These are phyloP conservation scores for Hormaphis cornu DNA, from an alignment of 1,140 invertebrate genomes.

Conservation along the genomic window DNA sequence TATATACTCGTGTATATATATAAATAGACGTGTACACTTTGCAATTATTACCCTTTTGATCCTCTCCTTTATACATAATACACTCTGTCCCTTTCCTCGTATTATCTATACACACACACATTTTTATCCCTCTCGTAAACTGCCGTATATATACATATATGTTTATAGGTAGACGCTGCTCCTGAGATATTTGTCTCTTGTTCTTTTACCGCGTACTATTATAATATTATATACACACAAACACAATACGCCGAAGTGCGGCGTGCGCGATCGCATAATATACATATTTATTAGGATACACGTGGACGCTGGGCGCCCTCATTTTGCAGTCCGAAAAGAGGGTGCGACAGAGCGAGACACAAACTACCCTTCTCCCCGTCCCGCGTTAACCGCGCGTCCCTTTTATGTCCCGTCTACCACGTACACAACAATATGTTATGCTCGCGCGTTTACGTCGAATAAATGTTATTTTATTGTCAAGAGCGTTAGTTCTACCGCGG, in stretches of 20 bases:
- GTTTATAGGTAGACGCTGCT: background rate
- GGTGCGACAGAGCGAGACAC: too few species aligned
- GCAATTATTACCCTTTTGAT: slow-evolving; percentile 28
- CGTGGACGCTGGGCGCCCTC: too few species aligned
- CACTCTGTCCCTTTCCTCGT: background rate
- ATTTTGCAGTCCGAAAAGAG: too few species aligned
- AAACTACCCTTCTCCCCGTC: too few species aligned
- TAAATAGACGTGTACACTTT: background rate
- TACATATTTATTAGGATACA: background rate
- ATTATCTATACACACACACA: background rate
- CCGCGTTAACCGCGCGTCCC: too few species aligned
- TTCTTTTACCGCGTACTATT: background rate
- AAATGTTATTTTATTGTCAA: too few species aligned
- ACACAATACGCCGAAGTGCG: background rate
- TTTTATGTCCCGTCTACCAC: too few species aligned
- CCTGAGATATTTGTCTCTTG: slow-evolving; percentile 16
- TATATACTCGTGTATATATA: background rate
- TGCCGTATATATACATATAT: background rate
- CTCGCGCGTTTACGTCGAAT: too few species aligned
- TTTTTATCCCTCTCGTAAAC: background rate
- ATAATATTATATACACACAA: background rate
- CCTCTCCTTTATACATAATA: background rate
- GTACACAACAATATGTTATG: too few species aligned
- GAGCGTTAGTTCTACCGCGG: too few species aligned
- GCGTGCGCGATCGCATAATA: background rate